phyloP scores from a whole-genome alignment of 1,140 invertebrate species.

The Oreohelix idahoensis region DNA sequence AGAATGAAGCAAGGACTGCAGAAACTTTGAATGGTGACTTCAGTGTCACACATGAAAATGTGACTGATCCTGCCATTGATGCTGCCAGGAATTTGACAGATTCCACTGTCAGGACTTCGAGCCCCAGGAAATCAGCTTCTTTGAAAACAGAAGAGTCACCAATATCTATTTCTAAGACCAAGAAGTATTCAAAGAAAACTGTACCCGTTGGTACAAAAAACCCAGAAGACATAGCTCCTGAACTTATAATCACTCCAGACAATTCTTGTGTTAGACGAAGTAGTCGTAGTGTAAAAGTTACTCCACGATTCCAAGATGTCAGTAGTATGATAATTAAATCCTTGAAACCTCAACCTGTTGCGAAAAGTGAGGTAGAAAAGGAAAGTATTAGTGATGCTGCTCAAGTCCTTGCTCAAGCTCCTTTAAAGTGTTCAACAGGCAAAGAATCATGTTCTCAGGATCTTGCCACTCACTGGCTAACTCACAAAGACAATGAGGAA shows the following conservation, averaged over 20 bases:
- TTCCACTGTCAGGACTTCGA: background rate
- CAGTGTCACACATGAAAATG: background rate
- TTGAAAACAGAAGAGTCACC: background rate
- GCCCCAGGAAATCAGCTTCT: background rate
- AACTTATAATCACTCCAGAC: background rate
- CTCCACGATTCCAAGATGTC: conserved; percentile 10
- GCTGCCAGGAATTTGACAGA: background rate
- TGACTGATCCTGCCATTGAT: background rate
- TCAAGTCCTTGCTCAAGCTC: background rate
- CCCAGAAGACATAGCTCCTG: too few relatives aligned
- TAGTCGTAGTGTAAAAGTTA: conserved; percentile 15
- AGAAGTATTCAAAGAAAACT: too few relatives aligned
- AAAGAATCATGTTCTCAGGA: background rate
- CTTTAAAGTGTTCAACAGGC: conserved; percentile 25
- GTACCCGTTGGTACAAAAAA: too few relatives aligned
- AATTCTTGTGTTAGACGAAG: background rate
- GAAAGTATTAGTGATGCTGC: background rate
- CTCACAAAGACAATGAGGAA: conserved; percentile 11
- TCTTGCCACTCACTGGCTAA: conserved; percentile 11
- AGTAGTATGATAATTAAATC: conserved; percentile 13
- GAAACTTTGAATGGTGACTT: background rate
- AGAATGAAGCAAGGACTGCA: background rate
- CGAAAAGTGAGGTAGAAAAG: background rate
- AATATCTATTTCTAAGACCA: background rate
- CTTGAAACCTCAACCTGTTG: conserved; percentile 1